Evolutionary conservation across 2,113 vertebrate species (phyloP).

Genomic region (Blennius ocellaris): DNA sequence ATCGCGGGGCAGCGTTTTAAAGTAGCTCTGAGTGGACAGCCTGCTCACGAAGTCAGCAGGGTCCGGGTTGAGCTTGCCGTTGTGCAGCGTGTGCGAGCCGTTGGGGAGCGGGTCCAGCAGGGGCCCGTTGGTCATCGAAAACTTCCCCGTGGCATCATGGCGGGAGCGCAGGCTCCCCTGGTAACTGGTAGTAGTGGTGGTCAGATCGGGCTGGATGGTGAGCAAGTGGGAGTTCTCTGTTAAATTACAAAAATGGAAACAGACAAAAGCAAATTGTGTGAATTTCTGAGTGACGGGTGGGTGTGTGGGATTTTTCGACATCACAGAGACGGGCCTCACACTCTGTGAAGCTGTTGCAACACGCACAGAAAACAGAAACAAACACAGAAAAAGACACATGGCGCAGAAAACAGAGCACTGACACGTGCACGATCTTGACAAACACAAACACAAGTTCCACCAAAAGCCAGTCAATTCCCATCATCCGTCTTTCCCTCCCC

Average conservation of each 20-base stretch:
- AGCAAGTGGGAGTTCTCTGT: slow-evolving; percentile 96
- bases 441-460: slow-evolving; percentile 73
- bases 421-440: slow-evolving; percentile 45
- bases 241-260: slow-evolving; percentile 58
- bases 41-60: slow-evolving; percentile 90
- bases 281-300: slow-evolving; percentile 56
- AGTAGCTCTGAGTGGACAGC: slow-evolving; percentile 93
- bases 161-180: slow-evolving; percentile 94
- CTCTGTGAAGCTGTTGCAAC: slow-evolving; percentile 68
- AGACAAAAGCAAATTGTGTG: slow-evolving; percentile 71
- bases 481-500: slow-evolving; percentile 10
- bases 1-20: slow-evolving; percentile 93
- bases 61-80: slow-evolving; percentile 89
- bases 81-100: slow-evolving; percentile 92
- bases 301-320: slow-evolving; percentile 31
- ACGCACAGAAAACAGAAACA: slow-evolving; percentile 60
- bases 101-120: slow-evolving; percentile 92
- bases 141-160: slow-evolving; percentile 89
- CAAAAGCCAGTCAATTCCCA: slow-evolving; percentile 63
- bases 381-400: slow-evolving; percentile 73
- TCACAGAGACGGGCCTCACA: slow-evolving; percentile 70
- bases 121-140: slow-evolving; percentile 94
- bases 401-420: slow-evolving; percentile 52
- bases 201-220: slow-evolving; percentile 98
- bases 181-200: slow-evolving; percentile 95